phyloP scores from a whole-genome alignment of 2,113 vertebrate species.

The Ornithorhynchus anatinus region DNA sequence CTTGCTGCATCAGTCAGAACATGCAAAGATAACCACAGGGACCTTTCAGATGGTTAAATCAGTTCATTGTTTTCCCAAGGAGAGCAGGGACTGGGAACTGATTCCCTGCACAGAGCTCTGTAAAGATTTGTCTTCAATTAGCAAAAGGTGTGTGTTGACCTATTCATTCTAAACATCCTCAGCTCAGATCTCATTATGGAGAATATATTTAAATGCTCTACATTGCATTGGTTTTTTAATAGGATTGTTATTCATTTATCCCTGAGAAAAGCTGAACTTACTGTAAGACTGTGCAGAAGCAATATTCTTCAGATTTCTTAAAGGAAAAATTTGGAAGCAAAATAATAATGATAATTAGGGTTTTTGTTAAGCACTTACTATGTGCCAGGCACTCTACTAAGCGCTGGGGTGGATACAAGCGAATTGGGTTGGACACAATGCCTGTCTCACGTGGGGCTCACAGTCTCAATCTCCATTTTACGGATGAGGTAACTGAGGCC shows the following conservation, averaged over 20 bases:
- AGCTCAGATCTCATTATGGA: background rate
- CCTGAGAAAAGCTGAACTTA: background rate
- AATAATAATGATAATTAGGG: too few species aligned
- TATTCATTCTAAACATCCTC: background rate
- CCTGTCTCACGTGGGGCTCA: too few species aligned
- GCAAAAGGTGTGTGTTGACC: background rate
- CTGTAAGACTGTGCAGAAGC: background rate
- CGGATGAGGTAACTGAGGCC: too few species aligned
- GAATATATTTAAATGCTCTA: constrained; percentile 11
- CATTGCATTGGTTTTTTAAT: too few species aligned
- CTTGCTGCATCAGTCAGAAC: background rate
- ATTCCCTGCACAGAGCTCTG: background rate
- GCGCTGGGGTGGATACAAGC: too few species aligned
- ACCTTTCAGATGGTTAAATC: background rate
- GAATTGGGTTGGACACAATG: too few species aligned
- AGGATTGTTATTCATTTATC: too few species aligned
- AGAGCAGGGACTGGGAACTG: background rate
- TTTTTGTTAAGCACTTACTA: too few species aligned
- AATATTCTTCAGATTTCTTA: background rate
- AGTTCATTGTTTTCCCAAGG: background rate
- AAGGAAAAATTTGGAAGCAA: background rate
- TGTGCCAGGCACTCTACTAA: too few species aligned
- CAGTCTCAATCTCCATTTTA: too few species aligned
- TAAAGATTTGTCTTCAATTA: constrained; percentile 9
- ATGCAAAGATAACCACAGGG: background rate